Conservation (phyloP, 2,797 vertebrate genomes). For the Chelidonichthys spinosus region DNA sequence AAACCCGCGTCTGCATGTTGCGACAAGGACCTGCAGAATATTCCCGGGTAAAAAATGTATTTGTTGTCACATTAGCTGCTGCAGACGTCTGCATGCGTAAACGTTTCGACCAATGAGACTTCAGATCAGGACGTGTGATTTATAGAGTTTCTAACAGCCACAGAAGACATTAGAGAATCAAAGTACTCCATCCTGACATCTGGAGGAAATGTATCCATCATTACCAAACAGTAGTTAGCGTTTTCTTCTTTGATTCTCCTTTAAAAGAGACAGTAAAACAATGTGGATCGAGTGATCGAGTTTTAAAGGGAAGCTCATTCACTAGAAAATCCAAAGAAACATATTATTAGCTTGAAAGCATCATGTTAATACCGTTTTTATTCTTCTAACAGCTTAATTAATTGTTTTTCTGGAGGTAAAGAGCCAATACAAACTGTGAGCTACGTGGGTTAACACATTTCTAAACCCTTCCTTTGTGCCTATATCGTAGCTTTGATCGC, state of each 20-base stretch:
- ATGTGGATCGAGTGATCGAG: not conserved
- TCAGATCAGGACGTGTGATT: not conserved
- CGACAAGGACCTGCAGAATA: not conserved
- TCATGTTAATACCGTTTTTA: not conserved
- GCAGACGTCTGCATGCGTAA: not conserved
- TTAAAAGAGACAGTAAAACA: not conserved
- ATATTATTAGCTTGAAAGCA: not conserved
- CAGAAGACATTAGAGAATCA: not conserved
- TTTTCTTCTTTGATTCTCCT: not conserved
- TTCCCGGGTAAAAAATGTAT: too few species aligned
- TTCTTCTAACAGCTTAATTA: not conserved
- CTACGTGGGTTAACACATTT: constrained; percentile 15
- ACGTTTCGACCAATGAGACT: constrained; percentile 1
- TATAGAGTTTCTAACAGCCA: not conserved
- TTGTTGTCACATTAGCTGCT: not conserved
- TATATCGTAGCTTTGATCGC: constrained; percentile 41
- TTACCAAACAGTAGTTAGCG: not conserved
- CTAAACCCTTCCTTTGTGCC: constrained; percentile 19
- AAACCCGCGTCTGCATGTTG: not conserved
- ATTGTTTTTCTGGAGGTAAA: not conserved
- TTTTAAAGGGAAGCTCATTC: not conserved
- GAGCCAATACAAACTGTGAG: constrained; percentile 15
- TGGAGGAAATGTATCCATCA: not conserved
- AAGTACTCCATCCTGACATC: not conserved
- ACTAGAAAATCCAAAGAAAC: not conserved